Evolutionary conservation across 2,113 vertebrate species (phyloP).

Genomic region (Rhinolophus ferrumequinum): DNA sequence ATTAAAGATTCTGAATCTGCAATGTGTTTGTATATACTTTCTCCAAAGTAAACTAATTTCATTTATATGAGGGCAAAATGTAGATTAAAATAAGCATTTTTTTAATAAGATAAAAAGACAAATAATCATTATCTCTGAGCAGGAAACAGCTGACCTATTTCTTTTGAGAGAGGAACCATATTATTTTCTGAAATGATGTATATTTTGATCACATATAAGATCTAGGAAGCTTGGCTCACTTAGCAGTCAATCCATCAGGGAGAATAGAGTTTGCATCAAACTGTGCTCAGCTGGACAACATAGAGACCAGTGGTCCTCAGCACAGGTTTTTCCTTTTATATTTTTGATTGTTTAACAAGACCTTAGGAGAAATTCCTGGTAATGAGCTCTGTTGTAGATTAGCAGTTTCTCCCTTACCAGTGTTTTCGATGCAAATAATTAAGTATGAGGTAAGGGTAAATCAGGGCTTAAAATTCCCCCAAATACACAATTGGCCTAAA

Average conservation of each 20-base stretch:
- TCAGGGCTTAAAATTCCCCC: neutral
- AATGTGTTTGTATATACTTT: constrained; percentile 3
- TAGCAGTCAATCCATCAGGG: neutral
- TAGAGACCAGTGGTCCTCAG: neutral
- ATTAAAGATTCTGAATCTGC: constrained; percentile 37
- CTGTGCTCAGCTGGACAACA: constrained; percentile 1
- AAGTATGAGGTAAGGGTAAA: neutral
- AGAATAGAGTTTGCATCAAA: constrained; percentile 36
- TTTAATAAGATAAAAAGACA: constrained; percentile 49
- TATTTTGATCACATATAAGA: constrained; percentile 1
- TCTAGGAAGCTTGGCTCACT: neutral
- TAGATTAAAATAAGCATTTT: constrained; percentile 47
- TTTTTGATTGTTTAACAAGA: constrained; percentile 28
- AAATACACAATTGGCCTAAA: neutral
- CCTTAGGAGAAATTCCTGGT: neutral
- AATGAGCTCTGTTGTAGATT: neutral
- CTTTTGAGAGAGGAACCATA: neutral
- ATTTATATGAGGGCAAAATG: neutral
- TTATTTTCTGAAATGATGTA: neutral
- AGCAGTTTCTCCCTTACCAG: neutral
- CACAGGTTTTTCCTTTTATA: neutral
- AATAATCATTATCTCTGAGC: neutral
- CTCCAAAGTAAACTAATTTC: constrained; percentile 42
- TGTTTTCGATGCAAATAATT: neutral
- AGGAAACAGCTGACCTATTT: constrained; percentile 20